phyloP scores from a whole-genome alignment of 2,113 vertebrate genomes.

The Pachycephala philippinensis region DNA sequence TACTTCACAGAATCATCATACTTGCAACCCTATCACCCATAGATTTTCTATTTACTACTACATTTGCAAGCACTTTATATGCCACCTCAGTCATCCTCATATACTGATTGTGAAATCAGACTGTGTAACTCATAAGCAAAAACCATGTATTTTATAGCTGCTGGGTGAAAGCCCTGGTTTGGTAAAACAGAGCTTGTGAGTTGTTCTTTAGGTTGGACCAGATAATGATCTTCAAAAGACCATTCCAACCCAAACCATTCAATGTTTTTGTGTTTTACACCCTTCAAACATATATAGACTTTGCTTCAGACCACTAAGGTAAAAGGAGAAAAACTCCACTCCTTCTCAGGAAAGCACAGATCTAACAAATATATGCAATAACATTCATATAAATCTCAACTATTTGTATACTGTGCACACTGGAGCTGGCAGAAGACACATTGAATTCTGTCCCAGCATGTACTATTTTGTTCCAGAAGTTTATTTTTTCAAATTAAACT shows the following conservation, averaged over 20 bases:
- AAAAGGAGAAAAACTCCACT: not conserved
- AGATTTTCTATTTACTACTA: not conserved
- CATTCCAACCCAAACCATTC: not conserved
- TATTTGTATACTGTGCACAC: too few species aligned
- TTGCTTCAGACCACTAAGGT: not conserved
- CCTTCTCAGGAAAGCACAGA: not conserved
- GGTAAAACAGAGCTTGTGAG: not conserved
- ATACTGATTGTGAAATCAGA: not conserved
- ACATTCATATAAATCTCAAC: not conserved
- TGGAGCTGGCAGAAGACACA: not conserved
- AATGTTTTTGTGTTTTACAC: not conserved
- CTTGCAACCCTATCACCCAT: not conserved
- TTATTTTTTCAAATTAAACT: not conserved
- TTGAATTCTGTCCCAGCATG: not conserved
- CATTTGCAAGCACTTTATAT: not conserved
- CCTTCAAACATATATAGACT: not conserved
- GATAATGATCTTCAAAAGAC: not conserved
- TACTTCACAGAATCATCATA: not conserved
- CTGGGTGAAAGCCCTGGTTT: not conserved
- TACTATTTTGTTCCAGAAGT: not conserved
- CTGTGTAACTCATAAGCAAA: not conserved
- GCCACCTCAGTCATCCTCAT: not conserved
- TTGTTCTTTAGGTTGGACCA: not conserved
- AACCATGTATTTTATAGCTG: fast-evolving
- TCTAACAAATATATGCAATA: not conserved